A percentile compares a stretch with the other conserved stretches of the same genome.
These are phyloP conservation scores for Styela clava DNA, from an alignment of 23 tunicate species.

Conservation along the genomic window DNA sequence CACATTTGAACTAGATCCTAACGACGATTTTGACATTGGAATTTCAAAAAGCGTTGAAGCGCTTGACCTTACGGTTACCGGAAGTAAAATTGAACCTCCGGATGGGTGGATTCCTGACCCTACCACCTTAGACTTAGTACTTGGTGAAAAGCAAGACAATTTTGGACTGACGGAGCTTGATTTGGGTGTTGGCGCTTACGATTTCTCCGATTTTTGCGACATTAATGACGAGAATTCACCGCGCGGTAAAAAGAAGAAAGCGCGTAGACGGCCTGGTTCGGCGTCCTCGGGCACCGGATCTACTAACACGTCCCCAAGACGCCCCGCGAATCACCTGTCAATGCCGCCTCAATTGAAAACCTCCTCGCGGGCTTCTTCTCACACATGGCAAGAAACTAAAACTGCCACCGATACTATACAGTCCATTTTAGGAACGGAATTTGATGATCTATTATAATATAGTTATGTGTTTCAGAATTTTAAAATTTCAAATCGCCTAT, in stretches of 20 bases:
- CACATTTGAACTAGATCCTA: slow-evolving; percentile 16
- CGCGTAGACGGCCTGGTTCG: slow-evolving; percentile 23
- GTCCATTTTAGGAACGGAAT: slow-evolving; percentile 12
- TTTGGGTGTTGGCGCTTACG: slow-evolving; percentile 10
- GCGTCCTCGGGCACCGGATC: slow-evolving; percentile 22
- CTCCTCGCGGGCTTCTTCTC: background rate
- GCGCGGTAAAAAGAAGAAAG: slow-evolving; percentile 8
- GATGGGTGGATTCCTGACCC: slow-evolving; percentile 50
- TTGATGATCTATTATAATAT: background rate
- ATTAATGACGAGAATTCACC: slow-evolving; percentile 24
- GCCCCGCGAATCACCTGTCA: slow-evolving; percentile 1
- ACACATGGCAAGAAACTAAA: slow-evolving; percentile 35
- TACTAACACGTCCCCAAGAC: slow-evolving; percentile 4
- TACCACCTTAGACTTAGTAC: slow-evolving; percentile 50
- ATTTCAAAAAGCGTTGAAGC: slow-evolving; percentile 50
- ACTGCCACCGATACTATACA: slow-evolving; percentile 37
- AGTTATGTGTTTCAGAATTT: no score
- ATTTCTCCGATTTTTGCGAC: background rate
- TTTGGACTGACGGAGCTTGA: background rate
- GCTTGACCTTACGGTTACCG: slow-evolving; percentile 66
- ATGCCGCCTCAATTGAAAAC: slow-evolving; percentile 11
- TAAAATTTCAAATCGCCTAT: no score
- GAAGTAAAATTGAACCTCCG: slow-evolving; percentile 56
- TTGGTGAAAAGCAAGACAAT: slow-evolving; percentile 71
- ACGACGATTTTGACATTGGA: slow-evolving; percentile 15